phyloP scores from a whole-genome alignment of 2,888 invertebrate species.

The Morpho deidamia region DNA sequence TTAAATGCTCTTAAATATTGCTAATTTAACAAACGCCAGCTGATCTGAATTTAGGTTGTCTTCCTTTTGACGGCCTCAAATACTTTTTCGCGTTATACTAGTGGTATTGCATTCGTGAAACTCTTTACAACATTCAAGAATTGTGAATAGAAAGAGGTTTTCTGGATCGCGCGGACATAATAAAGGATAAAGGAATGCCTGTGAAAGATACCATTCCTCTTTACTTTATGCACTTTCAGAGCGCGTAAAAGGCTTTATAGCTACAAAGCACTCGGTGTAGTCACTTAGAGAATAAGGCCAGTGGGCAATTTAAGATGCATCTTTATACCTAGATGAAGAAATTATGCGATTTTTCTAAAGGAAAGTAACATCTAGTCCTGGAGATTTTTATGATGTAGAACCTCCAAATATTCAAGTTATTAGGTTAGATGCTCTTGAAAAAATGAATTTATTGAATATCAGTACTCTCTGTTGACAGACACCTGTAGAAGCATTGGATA shows the following conservation, averaged over 20 bases:
- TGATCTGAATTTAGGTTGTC: too few species aligned
- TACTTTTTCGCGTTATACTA: too few species aligned
- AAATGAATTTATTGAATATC: too few species aligned
- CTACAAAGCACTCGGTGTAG: conserved; percentile 11
- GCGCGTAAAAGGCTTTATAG: not conserved
- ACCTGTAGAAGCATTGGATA: too few species aligned
- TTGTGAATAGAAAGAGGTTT: not conserved
- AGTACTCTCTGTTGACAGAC: too few species aligned
- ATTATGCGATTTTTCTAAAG: too few species aligned
- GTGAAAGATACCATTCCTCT: not conserved
- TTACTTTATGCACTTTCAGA: not conserved
- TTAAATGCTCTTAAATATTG: not conserved
- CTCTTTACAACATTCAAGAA: not conserved
- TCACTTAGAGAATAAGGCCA: conserved; percentile 5
- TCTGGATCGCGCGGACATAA: not conserved
- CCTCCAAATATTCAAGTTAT: not conserved
- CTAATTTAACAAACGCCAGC: not conserved
- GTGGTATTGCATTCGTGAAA: not conserved
- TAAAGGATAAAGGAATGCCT: not conserved
- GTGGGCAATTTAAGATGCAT: not conserved
- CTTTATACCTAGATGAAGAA: not conserved
- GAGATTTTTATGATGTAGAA: not conserved
- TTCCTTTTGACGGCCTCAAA: too few species aligned
- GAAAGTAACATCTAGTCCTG: too few species aligned
- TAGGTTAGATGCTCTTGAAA: too few species aligned